Evolutionary conservation across 2,888 invertebrate species (phyloP).

Genomic region (Leptarthrus brevirostris): DNA sequence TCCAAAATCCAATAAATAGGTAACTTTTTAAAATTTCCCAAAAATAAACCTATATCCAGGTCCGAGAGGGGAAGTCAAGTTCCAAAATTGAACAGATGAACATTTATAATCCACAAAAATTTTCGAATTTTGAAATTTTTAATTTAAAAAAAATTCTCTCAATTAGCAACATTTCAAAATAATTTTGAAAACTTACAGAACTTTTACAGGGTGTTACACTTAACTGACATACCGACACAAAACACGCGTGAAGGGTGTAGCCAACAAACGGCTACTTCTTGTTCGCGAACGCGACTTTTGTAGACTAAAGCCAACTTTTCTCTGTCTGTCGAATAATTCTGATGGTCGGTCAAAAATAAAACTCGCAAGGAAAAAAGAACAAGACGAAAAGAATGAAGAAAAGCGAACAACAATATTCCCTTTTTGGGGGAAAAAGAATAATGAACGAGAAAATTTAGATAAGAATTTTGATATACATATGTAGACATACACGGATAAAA

Average conservation of each 20-base stretch:
- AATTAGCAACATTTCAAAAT: conserved; percentile 40
- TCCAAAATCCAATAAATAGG: not conserved
- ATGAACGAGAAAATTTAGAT: conserved; percentile 45
- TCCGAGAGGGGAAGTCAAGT: too few relatives aligned
- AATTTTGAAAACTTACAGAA: conserved; percentile 66
- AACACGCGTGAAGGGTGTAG: conserved; percentile 67
- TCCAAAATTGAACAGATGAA: too few relatives aligned
- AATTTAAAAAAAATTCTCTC: conserved; percentile 2
- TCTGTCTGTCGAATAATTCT: conserved; percentile 44
- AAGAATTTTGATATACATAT: conserved; percentile 43
- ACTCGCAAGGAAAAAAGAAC: conserved; percentile 39
- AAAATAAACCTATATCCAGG: too few relatives aligned
- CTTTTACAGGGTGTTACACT: conserved; percentile 68
- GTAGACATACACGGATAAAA: conserved; percentile 41
- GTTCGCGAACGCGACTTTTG: conserved; percentile 68
- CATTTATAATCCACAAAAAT: not conserved
- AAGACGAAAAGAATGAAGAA: conserved; percentile 39
- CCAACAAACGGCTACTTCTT: conserved; percentile 67
- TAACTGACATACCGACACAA: conserved; percentile 68
- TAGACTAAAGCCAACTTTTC: conserved; percentile 62
- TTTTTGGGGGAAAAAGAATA: conserved; percentile 46
- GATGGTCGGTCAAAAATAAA: conserved; percentile 28
- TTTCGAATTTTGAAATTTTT: conserved; percentile 16
- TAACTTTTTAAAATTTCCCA: too few relatives aligned
- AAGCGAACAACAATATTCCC: conserved; percentile 45